Evolutionary conservation across 2,888 invertebrate species (phyloP).

Genomic region (Cerastis rubricosa): DNA sequence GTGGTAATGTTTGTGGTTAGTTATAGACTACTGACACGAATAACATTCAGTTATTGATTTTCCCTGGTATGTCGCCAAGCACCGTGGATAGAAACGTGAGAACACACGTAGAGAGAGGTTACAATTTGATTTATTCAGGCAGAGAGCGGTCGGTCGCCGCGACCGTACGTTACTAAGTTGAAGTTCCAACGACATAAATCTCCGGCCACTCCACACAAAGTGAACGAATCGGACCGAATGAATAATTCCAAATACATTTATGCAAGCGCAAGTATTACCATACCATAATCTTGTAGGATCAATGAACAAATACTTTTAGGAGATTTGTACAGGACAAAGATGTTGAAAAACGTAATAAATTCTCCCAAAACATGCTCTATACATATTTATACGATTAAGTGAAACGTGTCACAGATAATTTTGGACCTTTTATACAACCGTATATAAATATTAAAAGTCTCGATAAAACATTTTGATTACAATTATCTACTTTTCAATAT

Average conservation of each 20-base stretch:
- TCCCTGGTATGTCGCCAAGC: constrained; percentile 5
- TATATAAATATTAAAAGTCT: constrained; percentile 19
- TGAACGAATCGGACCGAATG: constrained; percentile 79
- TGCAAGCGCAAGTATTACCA: constrained; percentile 72
- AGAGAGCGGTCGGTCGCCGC: constrained; percentile 69
- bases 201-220: constrained; percentile 78
- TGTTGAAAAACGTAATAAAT: constrained; percentile 49
- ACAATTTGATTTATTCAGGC: constrained; percentile 81
- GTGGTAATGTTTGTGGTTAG: not conserved
- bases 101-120: constrained; percentile 48
- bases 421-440: constrained; percentile 13
- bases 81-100: constrained; percentile 35
- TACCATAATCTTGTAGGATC: constrained; percentile 67
- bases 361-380: constrained; percentile 40
- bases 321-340: constrained; percentile 58
- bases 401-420: constrained; percentile 34
- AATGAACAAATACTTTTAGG: constrained; percentile 66
- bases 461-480: constrained; percentile 28
- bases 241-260: constrained; percentile 82
- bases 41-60: constrained; percentile 29
- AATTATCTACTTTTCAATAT: constrained; percentile 42
- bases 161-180: constrained; percentile 81
- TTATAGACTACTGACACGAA: not conserved
- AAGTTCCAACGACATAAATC: constrained; percentile 85
- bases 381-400: constrained; percentile 54